Base-by-base conservation (phyloP, 2,797 vertebrate genomes). In the Rhinogobio ventralis region DNA sequence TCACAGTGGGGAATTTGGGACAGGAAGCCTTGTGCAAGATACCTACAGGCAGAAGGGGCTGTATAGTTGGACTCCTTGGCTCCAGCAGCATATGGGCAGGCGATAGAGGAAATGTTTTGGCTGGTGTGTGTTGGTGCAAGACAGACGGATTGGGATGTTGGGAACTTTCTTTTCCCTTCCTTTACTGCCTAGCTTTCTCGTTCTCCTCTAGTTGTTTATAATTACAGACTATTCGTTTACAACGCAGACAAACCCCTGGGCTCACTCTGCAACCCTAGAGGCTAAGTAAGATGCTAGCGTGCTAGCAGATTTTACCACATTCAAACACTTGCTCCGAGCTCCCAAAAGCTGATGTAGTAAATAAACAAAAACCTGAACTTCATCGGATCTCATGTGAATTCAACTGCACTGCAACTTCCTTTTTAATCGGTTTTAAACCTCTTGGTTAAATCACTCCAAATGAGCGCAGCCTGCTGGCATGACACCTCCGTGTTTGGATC, bases 91-190 rank as follows among this genome's bases (percentile, higher is more conserved):
- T 89, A 90, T 90, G 86, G 86, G 66, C 30, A 81, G 84, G 64
- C 60, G 60, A 76, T 84, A 55, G 83, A 87, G 83, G 57, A 80
- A 76, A 55, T 57, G 79, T 84, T 77, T 60, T 60, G 39, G 80
- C 51, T 86, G 73, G 81, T 79, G 82, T 75, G 74, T 75, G 76
- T 46, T 84, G 79, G 74, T 78, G 82, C 82, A 67, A 79, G 90
- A 92, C 93, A 95, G 93, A 93, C 86, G 93, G 92, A 90, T 86
- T 90, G 85, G 87, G 90, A 90, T 9, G 81, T 68, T 60, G 69
- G 57, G 62, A 86, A 84, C 66, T 80, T 82, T 87, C 87, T 67
- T 57, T 76, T 68, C 73, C 28, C 78, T 76, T 79, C 28, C 67
- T 57, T 67, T 67, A 66, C 33, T 68, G 28, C 33, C 64, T 71